Evolutionary conservation across 2,888 invertebrate genomes (phyloP).

Genomic region (Neoscelio sp.): DNA sequence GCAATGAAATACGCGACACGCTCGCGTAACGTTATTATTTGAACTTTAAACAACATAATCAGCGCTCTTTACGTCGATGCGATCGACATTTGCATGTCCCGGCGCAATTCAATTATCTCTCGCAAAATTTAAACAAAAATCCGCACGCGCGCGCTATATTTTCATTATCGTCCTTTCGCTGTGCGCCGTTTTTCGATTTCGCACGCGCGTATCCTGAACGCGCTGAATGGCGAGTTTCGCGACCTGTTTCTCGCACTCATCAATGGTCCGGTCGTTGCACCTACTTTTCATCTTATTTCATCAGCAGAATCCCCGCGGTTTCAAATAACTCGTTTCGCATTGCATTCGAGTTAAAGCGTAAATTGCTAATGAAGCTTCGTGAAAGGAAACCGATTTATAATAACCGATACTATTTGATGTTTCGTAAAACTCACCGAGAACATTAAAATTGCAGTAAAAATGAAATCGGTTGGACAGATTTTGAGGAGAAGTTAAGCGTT

Average conservation of each 20-base stretch:
- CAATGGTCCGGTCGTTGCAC: conserved; percentile 16
- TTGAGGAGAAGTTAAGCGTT: too few relatives aligned
- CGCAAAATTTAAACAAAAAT: conserved; percentile 16
- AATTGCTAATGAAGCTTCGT: too few relatives aligned
- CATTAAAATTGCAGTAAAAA: too few relatives aligned
- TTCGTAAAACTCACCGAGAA: too few relatives aligned
- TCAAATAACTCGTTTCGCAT: too few relatives aligned
- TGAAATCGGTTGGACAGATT: too few relatives aligned
- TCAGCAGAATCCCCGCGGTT: too few relatives aligned
- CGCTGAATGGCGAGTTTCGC: not conserved
- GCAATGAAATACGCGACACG: conserved; percentile 12
- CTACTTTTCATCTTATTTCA: conserved; percentile 29
- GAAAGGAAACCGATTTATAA: too few relatives aligned
- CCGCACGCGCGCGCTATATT: not conserved
- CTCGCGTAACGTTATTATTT: conserved; percentile 13
- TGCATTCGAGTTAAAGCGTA: too few relatives aligned
- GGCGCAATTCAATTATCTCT: conserved; percentile 21
- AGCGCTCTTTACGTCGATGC: conserved; percentile 29
- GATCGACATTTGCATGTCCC: conserved; percentile 30
- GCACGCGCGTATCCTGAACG: conserved; percentile 22
- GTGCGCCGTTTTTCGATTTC: conserved; percentile 11
- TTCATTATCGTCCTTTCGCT: conserved; percentile 21
- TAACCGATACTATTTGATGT: too few relatives aligned
- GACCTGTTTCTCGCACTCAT: conserved; percentile 20
- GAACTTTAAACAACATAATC: conserved; percentile 36